Conservation (phyloP, 2,888 invertebrate genomes). For the Phoenoteleia sp. region DNA sequence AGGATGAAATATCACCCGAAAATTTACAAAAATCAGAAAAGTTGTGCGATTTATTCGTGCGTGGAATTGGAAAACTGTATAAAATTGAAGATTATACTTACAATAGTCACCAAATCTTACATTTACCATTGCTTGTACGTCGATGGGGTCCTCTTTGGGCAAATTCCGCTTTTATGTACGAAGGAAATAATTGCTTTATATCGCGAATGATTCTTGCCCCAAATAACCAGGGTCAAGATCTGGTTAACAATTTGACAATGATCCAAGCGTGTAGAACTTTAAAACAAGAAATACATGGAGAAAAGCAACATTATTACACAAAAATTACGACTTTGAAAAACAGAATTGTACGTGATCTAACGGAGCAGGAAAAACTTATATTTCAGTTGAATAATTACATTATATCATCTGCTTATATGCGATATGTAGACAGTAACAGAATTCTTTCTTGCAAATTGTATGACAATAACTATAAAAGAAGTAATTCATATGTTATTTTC, state of each 20-base stretch:
- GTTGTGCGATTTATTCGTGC: constrained; percentile 4
- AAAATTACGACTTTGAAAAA: too few species aligned
- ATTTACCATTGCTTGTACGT: constrained; percentile 24
- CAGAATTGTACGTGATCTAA: too few species aligned
- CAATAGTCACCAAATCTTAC: constrained; percentile 30
- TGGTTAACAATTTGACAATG: constrained; percentile 41
- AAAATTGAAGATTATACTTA: constrained; percentile 12
- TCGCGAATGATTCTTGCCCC: constrained; percentile 27
- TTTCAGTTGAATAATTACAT: constrained; percentile 19
- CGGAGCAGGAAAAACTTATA: constrained; percentile 17
- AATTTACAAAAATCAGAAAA: constrained; percentile 17
- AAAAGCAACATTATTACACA: too few species aligned
- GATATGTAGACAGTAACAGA: not conserved
- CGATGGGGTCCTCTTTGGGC: constrained; percentile 51
- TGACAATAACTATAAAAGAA: constrained; percentile 26
- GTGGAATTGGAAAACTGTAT: constrained; percentile 30
- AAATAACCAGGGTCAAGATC: constrained; percentile 20
- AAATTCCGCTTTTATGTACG: constrained; percentile 52
- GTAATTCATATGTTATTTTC: constrained; percentile 37
- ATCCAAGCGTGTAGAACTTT: constrained; percentile 31
- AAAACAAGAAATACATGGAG: constrained; percentile 9
- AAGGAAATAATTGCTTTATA: constrained; percentile 40
- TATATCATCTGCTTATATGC: constrained; percentile 2
- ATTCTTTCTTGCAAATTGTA: constrained; percentile 23
- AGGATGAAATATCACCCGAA: constrained; percentile 18